These are phyloP conservation scores for Drosophila subsilvestris DNA, from an alignment of 2,888 invertebrate genomes.

Conservation along the genomic window DNA sequence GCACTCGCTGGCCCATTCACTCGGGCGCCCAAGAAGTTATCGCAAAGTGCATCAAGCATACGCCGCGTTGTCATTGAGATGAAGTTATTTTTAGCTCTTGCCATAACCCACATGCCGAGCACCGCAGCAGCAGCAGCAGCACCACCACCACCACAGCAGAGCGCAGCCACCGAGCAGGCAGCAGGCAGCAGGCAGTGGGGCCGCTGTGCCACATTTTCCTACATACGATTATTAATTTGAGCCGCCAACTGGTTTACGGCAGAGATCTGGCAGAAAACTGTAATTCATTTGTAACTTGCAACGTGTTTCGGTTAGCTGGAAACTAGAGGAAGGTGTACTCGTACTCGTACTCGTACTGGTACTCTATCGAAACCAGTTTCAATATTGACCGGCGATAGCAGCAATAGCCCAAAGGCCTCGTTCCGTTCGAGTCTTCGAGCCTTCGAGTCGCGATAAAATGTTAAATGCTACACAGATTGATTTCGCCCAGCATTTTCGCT, in stretches of 20 bases:
- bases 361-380: slow-evolving; percentile 53
- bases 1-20: slow-evolving; percentile 19
- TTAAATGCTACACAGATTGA: slow-evolving; percentile 78
- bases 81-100: slow-evolving; percentile 61
- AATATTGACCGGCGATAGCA: slow-evolving; percentile 44
- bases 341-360: background rate
- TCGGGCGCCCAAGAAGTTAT: slow-evolving; percentile 36
- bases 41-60: slow-evolving; percentile 64
- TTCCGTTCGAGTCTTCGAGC: slow-evolving; percentile 49
- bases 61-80: slow-evolving; percentile 73
- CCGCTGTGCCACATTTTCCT: slow-evolving; percentile 65
- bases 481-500: slow-evolving; percentile 52
- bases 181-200: too few relatives aligned
- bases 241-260: slow-evolving; percentile 66
- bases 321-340: slow-evolving; percentile 15
- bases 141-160: background rate
- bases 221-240: slow-evolving; percentile 66
- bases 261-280: slow-evolving; percentile 45
- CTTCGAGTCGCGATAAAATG: slow-evolving; percentile 50
- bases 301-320: slow-evolving; percentile 49
- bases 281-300: slow-evolving; percentile 66
- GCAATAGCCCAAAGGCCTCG: slow-evolving; percentile 58
- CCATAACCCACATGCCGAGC: slow-evolving; percentile 54
- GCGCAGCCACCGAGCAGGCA: background rate
- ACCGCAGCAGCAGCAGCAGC: slow-evolving; percentile 10